Evolutionary conservation across 64 coral and sea anemone genomes (phyloP), one percentile per base, ranked within the genome.

Genomic region (Cladopsammia gracilis): DNA sequence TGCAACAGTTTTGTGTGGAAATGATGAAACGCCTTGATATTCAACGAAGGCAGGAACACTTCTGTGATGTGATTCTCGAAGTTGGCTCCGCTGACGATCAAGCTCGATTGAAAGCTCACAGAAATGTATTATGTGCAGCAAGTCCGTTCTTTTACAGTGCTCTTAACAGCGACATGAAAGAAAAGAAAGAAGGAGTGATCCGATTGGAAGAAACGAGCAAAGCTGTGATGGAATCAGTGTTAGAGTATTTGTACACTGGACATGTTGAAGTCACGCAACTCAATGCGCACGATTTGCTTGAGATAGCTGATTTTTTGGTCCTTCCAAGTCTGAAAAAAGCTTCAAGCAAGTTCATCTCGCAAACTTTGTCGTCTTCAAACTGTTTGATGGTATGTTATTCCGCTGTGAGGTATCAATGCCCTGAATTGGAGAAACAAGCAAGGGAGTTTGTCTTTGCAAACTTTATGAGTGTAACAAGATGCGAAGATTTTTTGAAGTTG

Each of bases 171-270:
- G 53, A 56, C 53, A 56, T 56, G 53, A 56, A 6, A 6, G 53
- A 56, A 56, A 56, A 12, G 7, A 56, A 56, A 56, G 53, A 56
- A 6, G 5, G 53, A 56, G 7, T 56, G 7, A 56, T 56, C 12
- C 7, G 53, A 56, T 56, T 56, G 12, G 53, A 56, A 56, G 53
- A 56, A 10, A 56, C 12, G 53, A 56, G 53, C 53, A 56, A 56
- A 56, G 53, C 12, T 56, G 53, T 12, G 53, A 56, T 56, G 7
- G 3, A 56, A 12, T 3, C 7, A 56, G 19, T 90, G 5, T 45
- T 90, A 58, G 57, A 49, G 1, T 90, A 90, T 82, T 8, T 90
- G 10, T 90, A 90, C 77, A 90, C 89, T 4, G 89, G 89, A 49
- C 53, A 82, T 47, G 76, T 90, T 3, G 26, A 90, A 14, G 20